Base-by-base conservation (phyloP, 2,888 invertebrate genomes). In the Eurytoma californica region DNA sequence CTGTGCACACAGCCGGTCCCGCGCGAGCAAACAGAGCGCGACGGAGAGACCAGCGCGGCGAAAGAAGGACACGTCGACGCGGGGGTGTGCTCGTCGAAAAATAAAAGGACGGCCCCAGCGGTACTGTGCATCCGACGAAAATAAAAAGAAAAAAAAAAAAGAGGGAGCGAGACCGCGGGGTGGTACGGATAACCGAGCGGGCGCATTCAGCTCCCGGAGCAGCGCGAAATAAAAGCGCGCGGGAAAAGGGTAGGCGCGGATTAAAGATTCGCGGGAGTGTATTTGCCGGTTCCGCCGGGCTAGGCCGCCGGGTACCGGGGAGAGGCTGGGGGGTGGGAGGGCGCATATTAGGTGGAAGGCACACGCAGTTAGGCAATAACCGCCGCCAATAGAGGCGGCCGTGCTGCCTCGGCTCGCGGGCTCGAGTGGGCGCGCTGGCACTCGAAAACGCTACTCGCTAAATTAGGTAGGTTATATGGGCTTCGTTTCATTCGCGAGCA, bases 381-480 rank as follows among this genome's bases (percentile, higher is more conserved):
- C 89, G 89, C 90, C 89, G 90, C 89, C 89, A 90, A 90, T 90
- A 90, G 89, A 88, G 87, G 39, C 39, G 39, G 39, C 87, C 86
- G 86, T 84, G 85, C 86, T 85, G 85, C 87, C 84, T 84, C 82
- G 82, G 4, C 72, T 51, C 72, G 58, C 77, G 39, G 53, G 47
- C 61, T 53, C 57, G 60, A 75, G 67, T 57, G 73, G 60, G 72
- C 72, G 87, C 89, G 89, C 88, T 86, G 87, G 84, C 87, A 90
- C 90, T 90, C 88, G 89, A 90, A 89, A 90, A 89, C 87, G 89
- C 90, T 89, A 90, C 90, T 90, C 90, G 90, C 90, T 89, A 90
- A 90, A 90, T 90, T 90, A 90, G 90, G 90, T 90, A 89, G 90
- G 90, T 90, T 90, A 90, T 90, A 90, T 90, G 90, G 90, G 89